Evolutionary conservation across 2,797 vertebrate species (phyloP).

Genomic region (Micropoecilia bifurca): DNA sequence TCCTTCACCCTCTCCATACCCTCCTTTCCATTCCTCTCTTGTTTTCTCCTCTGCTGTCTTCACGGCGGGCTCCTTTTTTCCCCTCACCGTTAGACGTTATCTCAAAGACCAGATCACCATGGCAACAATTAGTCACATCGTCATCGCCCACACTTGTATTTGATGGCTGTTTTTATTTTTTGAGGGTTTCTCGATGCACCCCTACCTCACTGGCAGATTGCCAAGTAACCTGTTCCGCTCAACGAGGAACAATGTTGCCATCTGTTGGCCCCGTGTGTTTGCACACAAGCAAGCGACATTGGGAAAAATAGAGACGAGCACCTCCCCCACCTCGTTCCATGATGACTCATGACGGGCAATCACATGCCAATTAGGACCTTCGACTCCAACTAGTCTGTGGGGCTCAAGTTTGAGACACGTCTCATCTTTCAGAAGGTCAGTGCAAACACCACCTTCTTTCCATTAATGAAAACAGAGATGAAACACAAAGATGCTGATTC

Average conservation of each 20-base stretch:
- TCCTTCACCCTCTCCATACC: slow-evolving; percentile 26
- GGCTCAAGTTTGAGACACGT: slow-evolving; percentile 33
- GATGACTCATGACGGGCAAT: slow-evolving; percentile 73
- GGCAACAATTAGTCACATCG: slow-evolving; percentile 82
- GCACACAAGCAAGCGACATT: slow-evolving; percentile 43
- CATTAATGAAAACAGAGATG: slow-evolving; percentile 34
- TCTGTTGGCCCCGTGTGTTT: slow-evolving; percentile 79
- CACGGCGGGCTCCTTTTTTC: slow-evolving; percentile 34
- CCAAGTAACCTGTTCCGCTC: slow-evolving; percentile 64
- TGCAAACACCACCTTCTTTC: slow-evolving; percentile 2
- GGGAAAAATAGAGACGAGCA: slow-evolving; percentile 20
- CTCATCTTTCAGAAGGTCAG: slow-evolving; percentile 42
- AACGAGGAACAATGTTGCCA: slow-evolving; percentile 83
- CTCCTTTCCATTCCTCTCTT: slow-evolving; percentile 23
- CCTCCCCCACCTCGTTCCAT: slow-evolving; percentile 22
- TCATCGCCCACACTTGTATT: slow-evolving; percentile 74
- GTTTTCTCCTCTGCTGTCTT: slow-evolving; percentile 51
- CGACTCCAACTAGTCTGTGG: slow-evolving; percentile 18
- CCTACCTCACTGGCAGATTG: slow-evolving; percentile 61
- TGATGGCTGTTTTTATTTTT: slow-evolving; percentile 79
- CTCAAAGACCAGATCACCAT: slow-evolving; percentile 78
- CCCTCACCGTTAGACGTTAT: slow-evolving; percentile 67
- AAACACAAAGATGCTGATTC: slow-evolving; percentile 34
- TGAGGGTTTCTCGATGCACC: slow-evolving; percentile 60
- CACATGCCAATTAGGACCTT: slow-evolving; percentile 71